Percentiles rank a stretch among this genome's conserved stretches.
Conservation (phyloP, 2,888 invertebrate species). For the Lasioglossum malachurum region DNA sequence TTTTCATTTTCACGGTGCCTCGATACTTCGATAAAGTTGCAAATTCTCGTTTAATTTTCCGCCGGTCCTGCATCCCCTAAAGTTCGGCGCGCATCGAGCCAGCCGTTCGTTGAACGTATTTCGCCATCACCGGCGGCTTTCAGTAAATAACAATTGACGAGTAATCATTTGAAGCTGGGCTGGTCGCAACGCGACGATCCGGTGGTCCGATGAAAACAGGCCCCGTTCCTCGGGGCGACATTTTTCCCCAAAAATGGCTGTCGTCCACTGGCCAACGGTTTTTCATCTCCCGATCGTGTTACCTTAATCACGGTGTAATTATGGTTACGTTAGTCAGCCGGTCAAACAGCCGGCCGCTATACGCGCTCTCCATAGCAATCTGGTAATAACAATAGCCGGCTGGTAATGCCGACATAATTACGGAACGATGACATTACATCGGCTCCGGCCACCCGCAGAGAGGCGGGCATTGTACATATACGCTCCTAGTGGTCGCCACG, state of each 20-base stretch:
- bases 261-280: too few relatives aligned
- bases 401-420: slow-evolving; percentile 55
- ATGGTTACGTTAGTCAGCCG: slow-evolving; percentile 32
- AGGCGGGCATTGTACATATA: slow-evolving; percentile 29
- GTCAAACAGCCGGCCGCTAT: slow-evolving; percentile 35
- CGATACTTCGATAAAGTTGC: neutral
- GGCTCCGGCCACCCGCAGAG: neutral
- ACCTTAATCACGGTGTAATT: slow-evolving; percentile 51
- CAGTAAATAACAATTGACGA: neutral
- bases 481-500: slow-evolving; percentile 5
- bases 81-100: neutral
- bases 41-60: slow-evolving; percentile 8
- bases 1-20: neutral
- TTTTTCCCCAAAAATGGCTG: slow-evolving; percentile 3
- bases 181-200: neutral
- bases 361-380: slow-evolving; percentile 37
- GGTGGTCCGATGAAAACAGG: neutral
- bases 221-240: neutral
- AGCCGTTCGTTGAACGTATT: neutral
- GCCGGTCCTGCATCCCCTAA: neutral
- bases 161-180: neutral
- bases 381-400: slow-evolving; percentile 56
- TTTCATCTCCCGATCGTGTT: slow-evolving; percentile 17
- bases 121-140: neutral
- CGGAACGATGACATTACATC: slow-evolving; percentile 53